Evolutionary conservation across 1,140 invertebrate genomes (phyloP), one percentile per base, ranked within the genome.

Genomic region (Seison nebaliae): DNA sequence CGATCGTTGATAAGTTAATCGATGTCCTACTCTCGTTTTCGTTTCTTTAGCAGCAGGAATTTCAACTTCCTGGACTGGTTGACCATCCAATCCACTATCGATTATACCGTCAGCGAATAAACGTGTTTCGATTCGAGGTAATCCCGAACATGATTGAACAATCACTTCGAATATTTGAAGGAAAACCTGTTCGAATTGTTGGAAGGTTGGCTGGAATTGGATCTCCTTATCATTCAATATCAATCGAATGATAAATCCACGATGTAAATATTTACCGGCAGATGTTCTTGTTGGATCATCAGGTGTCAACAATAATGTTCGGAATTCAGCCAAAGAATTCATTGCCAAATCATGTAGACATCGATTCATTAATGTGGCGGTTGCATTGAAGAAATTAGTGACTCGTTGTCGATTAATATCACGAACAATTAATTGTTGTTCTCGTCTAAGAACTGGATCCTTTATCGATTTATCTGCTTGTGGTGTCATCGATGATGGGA

Each of bases 341-440:
- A 78, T 55, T 43, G 72, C 74, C 19, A 81, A 53, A 18, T 65
- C 66, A 53, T 78, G 74, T 16, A 84, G 55, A 47, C 80, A 73
- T 44, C 70, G 70, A 4, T 75, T 74, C 78, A 84, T 83, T 14
- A 83, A 60, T 12, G 70, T 70, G 5, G 73, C 71, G 1, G 80
- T 66, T 47, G 74, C 76, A 49, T 78, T 73, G 49, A 74, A 81
- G 59, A 81, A 79, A n/a, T n/a, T n/a, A n/a, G n/a, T n/a, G n/a
- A n/a, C n/a, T n/a, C n/a, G n/a, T n/a, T n/a, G n/a, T n/a, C n/a
- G n/a, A n/a, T n/a, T n/a, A n/a, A n/a, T n/a, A n/a, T n/a, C n/a
- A n/a, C n/a, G n/a, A n/a, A n/a, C n/a, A n/a, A n/a, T n/a, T n/a
- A n/a, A n/a, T n/a, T n/a, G n/a, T n/a, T n/a, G n/a, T n/a, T n/a